Evolutionary conservation across 2,888 invertebrate species (phyloP), one percentile per base, ranked within the genome.

Genomic region (Eubasilissa splendida): DNA sequence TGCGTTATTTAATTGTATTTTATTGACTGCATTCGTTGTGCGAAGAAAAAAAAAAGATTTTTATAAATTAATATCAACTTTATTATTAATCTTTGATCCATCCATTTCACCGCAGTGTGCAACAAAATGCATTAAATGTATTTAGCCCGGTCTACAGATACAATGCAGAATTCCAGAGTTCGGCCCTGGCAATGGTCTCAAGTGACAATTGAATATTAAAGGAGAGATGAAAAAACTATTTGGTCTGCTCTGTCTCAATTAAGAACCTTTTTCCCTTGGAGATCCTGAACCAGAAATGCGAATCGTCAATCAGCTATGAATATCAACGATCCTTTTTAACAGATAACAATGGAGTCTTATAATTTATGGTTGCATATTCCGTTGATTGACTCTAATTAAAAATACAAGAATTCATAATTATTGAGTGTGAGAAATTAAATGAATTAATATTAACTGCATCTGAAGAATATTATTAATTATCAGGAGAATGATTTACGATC

Each of bases 321-420:
- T 33, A 33, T 12, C 63, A 12, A 5, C 63, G 33, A 12, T 31
- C 22, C 63, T 63, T 63, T 63, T 63, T 63, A 10, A 22, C 12
- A n/a, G 12, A 33, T 33, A 63, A 31, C 63, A 63, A 33, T 63
- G 33, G 42, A 10, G 7, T 63, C 31, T 5, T 42, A 63, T 63
- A 63, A 63, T 63, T 63, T 63, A 63, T 63, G 63, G 5, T 31
- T 12, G 63, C 63, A 31, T 42, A 4, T 22, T 63, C 42, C 42
- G 63, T 33, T 63, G 31, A 63, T 63, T 63, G 63, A 63, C 12
- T 63, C 63, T 63, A 63, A 63, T 63, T 63, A 63, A 63, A 63
- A 33, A 33, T 63, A 33, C 63, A 33, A 63, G 63, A 63, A 63
- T 63, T 63, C 63, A 63, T 33, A 63, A 63, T 63, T 63, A 63